Evolutionary conservation across 2,888 invertebrate genomes (phyloP).

Genomic region (Thysanoteuthis rhombus): DNA sequence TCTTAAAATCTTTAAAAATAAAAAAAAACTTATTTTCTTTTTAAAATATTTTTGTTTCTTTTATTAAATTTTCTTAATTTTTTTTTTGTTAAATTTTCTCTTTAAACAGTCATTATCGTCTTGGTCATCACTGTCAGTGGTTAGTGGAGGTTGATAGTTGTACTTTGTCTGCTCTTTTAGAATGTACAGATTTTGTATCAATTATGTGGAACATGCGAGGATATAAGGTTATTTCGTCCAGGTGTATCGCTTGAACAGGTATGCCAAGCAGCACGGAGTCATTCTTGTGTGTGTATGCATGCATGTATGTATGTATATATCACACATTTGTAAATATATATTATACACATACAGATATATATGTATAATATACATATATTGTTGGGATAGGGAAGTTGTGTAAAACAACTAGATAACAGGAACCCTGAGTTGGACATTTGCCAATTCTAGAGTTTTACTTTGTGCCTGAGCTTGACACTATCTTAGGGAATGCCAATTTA

Average conservation of each 20-base stretch:
- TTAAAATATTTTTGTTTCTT: not conserved
- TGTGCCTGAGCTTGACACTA: not conserved
- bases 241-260: not conserved
- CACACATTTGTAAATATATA: not conserved
- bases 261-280: not conserved
- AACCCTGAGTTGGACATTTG: not conserved
- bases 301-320: not conserved
- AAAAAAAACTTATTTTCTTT: not conserved
- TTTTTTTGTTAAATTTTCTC: not conserved
- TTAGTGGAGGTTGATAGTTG: not conserved
- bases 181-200: not conserved
- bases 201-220: not conserved
- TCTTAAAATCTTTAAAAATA: not conserved
- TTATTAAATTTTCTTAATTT: not conserved
- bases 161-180: not conserved
- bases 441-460: not conserved
- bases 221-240: not conserved
- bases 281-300: not conserved
- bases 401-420: not conserved
- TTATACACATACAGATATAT: not conserved
- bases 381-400: not conserved
- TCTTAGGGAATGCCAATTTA: not conserved
- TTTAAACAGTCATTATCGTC: slow-evolving; percentile 21
- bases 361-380: slow-evolving; percentile 12
- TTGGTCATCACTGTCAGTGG: slow-evolving; percentile 23